phyloP scores from a whole-genome alignment of 1,140 invertebrate genomes.

The Calliphora vicina region DNA sequence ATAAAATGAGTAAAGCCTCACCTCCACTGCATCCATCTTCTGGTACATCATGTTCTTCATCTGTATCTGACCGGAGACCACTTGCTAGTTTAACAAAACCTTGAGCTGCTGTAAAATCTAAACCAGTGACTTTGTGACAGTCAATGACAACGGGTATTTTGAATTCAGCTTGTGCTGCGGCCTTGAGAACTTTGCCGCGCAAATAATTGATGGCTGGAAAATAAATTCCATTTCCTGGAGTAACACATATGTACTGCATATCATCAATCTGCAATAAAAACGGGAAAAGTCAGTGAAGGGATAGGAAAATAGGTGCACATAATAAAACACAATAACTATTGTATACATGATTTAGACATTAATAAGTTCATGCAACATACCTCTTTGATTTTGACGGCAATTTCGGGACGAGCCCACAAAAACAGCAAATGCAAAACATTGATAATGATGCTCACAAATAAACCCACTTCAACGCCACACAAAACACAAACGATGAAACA shows the following conservation, averaged over 20 bases:
- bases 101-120: conserved; percentile 71
- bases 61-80: conserved; percentile 47
- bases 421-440: conserved; percentile 84
- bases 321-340: not conserved
- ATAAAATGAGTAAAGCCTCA: conserved; percentile 50
- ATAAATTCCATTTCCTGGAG: conserved; percentile 70
- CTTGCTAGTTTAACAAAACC: conserved; percentile 58
- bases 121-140: conserved; percentile 67
- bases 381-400: conserved; percentile 71
- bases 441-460: conserved; percentile 85
- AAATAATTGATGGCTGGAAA: conserved; percentile 74
- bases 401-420: conserved; percentile 79
- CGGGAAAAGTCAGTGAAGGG: not conserved
- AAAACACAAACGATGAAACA: conserved; percentile 82
- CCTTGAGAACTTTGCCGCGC: conserved; percentile 65
- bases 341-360: not conserved
- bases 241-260: conserved; percentile 67
- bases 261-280: conserved; percentile 51
- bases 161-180: conserved; percentile 59
- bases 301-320: not conserved
- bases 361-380: conserved; percentile 14
- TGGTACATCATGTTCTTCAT: not conserved
- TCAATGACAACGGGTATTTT: conserved; percentile 69
- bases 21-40: conserved; percentile 43
- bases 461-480: conserved; percentile 87